phyloP scores from a whole-genome alignment of 2,797 vertebrate genomes.

The Myotis findleyi region DNA sequence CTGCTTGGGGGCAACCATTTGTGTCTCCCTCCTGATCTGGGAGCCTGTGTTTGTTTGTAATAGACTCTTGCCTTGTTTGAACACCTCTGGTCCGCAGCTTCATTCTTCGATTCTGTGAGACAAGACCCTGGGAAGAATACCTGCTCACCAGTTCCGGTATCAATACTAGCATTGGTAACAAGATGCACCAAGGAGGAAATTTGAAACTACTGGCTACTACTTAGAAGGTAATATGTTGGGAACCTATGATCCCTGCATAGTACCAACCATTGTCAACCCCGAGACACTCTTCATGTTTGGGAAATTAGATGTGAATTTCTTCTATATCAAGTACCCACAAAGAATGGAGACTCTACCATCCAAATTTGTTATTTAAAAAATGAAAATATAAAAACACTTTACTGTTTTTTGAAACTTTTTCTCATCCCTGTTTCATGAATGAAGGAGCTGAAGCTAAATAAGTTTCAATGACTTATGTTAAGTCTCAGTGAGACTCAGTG shows the following conservation, averaged over 20 bases:
- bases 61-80: too few relatives aligned
- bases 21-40: too few relatives aligned
- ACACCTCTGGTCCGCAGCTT: too few relatives aligned
- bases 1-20: too few relatives aligned
- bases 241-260: not conserved
- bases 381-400: not conserved
- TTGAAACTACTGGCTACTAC: not conserved
- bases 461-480: not conserved
- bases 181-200: not conserved
- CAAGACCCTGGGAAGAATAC: too few relatives aligned
- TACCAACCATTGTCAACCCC: not conserved
- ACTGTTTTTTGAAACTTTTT: conserved; percentile 33
- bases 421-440: not conserved
- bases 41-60: too few relatives aligned
- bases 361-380: not conserved
- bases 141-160: too few relatives aligned
- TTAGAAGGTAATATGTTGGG: not conserved
- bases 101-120: too few relatives aligned
- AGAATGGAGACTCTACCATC: not conserved
- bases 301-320: conserved; percentile 1
- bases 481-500: not conserved
- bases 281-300: not conserved
- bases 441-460: conserved; percentile 14
- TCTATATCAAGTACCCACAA: not conserved
- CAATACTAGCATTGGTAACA: not conserved